Evolutionary conservation across 2,888 invertebrate species (phyloP).

Genomic region (Caenorhabditis drosophilae): DNA sequence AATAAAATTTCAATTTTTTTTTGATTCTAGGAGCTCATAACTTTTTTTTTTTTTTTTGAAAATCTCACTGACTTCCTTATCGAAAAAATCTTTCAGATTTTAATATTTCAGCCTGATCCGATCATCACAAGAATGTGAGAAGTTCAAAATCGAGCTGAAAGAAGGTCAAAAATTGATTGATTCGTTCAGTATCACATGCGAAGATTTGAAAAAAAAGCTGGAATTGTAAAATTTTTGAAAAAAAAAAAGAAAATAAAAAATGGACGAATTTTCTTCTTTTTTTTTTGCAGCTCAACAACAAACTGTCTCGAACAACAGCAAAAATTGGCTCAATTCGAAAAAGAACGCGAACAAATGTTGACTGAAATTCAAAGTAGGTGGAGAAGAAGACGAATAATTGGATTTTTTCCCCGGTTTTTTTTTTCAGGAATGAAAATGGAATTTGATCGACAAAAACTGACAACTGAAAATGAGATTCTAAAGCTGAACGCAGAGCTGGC

Average conservation of each 20-base stretch:
- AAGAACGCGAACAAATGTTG: neutral
- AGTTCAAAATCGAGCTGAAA: slow-evolving; percentile 20
- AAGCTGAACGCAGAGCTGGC: slow-evolving; percentile 25
- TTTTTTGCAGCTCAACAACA: neutral
- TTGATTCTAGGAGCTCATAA: too few species aligned
- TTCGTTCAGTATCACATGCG: slow-evolving; percentile 2
- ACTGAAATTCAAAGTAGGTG: neutral
- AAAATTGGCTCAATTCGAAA: neutral
- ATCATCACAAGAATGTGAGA: slow-evolving; percentile 23
- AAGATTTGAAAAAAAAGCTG: slow-evolving; percentile 8
- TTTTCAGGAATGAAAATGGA: slow-evolving; percentile 8
- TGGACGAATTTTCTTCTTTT: neutral
- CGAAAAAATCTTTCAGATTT: too few species aligned
- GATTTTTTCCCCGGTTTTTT: too few species aligned
- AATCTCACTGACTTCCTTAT: too few species aligned
- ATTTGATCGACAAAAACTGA: slow-evolving; percentile 1
- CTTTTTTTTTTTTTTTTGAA: too few species aligned
- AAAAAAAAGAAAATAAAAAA: neutral
- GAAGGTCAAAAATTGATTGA: slow-evolving; percentile 12
- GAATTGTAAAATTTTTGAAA: neutral
- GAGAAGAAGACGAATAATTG: neutral
- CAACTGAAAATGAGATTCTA: slow-evolving; percentile 9
- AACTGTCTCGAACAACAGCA: neutral
- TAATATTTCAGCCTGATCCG: slow-evolving; percentile 2
- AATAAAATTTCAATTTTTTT: too few species aligned